Conservation (phyloP, 2,797 vertebrate genomes). For the Craterocephalus amniculus region DNA sequence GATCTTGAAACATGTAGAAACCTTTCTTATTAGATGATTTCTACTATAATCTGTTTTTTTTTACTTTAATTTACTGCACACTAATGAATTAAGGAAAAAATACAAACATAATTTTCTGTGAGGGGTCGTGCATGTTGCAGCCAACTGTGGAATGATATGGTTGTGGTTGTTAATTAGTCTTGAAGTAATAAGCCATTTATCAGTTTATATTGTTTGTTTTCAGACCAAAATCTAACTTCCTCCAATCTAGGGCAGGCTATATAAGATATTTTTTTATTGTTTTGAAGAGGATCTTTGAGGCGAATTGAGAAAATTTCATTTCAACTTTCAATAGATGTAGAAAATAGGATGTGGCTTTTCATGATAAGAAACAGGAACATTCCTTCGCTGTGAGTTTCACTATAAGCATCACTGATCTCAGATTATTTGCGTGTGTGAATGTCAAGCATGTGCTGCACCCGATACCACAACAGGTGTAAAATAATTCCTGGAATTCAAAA, state of each 20-base stretch:
- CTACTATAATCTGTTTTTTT: no score
- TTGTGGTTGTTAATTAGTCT: no score
- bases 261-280: no score
- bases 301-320: slow-evolving; percentile 35
- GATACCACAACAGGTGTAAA: slow-evolving; percentile 25
- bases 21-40: no score
- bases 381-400: background rate
- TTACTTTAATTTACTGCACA: no score
- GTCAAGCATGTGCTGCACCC: slow-evolving; percentile 28
- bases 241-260: background rate
- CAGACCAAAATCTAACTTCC: background rate
- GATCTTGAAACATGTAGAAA: no score
- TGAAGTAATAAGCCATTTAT: background rate
- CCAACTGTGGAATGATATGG: no score
- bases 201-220: background rate
- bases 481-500: background rate
- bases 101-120: no score
- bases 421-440: slow-evolving; percentile 21
- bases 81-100: no score
- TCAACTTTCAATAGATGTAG: slow-evolving; percentile 17
- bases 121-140: no score
- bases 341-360: slow-evolving; percentile 41
- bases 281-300: slow-evolving; percentile 37
- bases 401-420: background rate
- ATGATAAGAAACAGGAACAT: background rate